Evolutionary conservation across 2,113 vertebrate species (phyloP), one percentile per base, ranked within the genome.

Genomic region (Apus apus): DNA sequence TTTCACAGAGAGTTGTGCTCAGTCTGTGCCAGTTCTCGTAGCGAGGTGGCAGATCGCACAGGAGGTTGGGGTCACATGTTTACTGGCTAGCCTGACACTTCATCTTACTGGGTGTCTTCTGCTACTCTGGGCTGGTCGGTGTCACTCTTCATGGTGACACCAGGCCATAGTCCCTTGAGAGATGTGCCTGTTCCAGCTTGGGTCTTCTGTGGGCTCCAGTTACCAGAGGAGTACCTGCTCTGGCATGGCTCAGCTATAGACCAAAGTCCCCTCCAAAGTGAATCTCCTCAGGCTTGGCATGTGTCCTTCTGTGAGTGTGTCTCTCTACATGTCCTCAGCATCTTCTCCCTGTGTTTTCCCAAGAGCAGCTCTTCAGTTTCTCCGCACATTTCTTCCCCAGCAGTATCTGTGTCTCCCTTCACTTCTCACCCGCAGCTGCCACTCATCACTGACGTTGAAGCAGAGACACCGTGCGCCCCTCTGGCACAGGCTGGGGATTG

Each of bases 321-420:
- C 50, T 57, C 30, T 22, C 0, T 67, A n/a, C 4, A 0, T 29
- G 64, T 83, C 17, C 54, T 75, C 66, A 8, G 29, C 45, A 53
- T 87, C 82, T 93, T 87, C 61, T 89, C 57, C 45, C 32, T 11
- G 10, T 71, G 23, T 87, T 91, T 79, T 72, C 32, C 70, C 40
- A 54, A 75, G 78, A 91, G 70, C 70, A 89, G 85, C 70, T 89
- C 67, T 81, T 87, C 36, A n/a, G 54, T 94, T 85, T 90, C 11
- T 76, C 36, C 1, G 5, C 26, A 5, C 3, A 46, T 84, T 77
- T 77, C 30, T 68, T 89, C 40, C 30, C 54, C 54, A n/a, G 58
- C n/a, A 85, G 13, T n/a, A 23, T 71, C 22, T 15, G 20, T 36
- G 36, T 85, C 36, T 90, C 82, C 45, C 17, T 53, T n/a, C 23